These are phyloP conservation scores for Drosophila gunungcola DNA, from an alignment of 1,140 invertebrate genomes.

Conservation along the genomic window DNA sequence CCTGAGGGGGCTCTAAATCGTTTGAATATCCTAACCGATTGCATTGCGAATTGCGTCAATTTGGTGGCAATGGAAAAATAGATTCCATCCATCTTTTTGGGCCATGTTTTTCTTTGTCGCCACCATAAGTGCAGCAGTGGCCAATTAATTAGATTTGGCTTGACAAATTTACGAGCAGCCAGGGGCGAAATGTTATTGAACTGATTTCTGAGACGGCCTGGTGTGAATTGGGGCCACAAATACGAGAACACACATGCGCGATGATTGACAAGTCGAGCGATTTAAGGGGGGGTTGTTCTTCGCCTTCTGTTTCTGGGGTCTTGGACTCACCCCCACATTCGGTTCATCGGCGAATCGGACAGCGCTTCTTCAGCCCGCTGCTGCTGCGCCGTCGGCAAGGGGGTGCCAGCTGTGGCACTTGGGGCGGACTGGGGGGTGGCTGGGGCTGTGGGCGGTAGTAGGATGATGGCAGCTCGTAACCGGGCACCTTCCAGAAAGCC, in stretches of 20 bases:
- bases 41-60: slow-evolving; percentile 49
- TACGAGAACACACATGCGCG: slow-evolving; percentile 11
- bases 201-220: slow-evolving; percentile 63
- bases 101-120: not conserved
- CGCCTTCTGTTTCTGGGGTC: slow-evolving; percentile 10
- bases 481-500: slow-evolving; percentile 87
- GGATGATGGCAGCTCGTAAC: slow-evolving; percentile 75
- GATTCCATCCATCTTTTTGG: slow-evolving; percentile 34
- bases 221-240: slow-evolving; percentile 65
- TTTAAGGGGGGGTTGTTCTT: slow-evolving; percentile 13
- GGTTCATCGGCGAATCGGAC: slow-evolving; percentile 76
- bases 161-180: slow-evolving; percentile 74
- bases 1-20: slow-evolving; percentile 4
- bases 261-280: slow-evolving; percentile 67
- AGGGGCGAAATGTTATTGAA: slow-evolving; percentile 77
- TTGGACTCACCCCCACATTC: slow-evolving; percentile 61
- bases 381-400: slow-evolving; percentile 59
- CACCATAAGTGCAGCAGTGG: slow-evolving; percentile 65
- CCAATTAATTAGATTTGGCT: slow-evolving; percentile 74
- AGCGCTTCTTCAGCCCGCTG: slow-evolving; percentile 77
- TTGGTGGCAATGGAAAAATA: slow-evolving; percentile 24
- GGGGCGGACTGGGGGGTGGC: not conserved
- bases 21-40: not conserved
- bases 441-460: slow-evolving; percentile 3
- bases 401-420: slow-evolving; percentile 1